A percentile compares a stretch with the other conserved stretches of the same genome.
These are phyloP conservation scores for Caenorhabditis becei DNA, from an alignment of 2,888 invertebrate species.

Conservation along the genomic window DNA sequence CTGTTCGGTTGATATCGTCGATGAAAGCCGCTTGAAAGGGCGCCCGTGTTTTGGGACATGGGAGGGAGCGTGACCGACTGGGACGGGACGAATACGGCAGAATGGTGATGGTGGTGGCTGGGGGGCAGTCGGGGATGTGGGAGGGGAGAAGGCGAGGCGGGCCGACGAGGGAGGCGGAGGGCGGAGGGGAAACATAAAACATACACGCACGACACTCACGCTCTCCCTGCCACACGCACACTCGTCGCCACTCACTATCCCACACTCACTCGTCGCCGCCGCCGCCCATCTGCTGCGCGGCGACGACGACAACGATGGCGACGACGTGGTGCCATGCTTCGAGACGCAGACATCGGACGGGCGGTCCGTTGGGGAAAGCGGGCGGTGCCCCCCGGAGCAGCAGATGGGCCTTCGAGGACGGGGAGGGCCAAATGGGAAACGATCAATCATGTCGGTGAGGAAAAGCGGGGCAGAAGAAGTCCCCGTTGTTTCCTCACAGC, in stretches of 20 bases:
- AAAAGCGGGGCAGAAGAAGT: constrained; percentile 15
- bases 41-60: neutral
- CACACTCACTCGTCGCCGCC: constrained; percentile 17
- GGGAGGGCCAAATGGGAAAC: constrained; percentile 50
- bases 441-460: constrained; percentile 49
- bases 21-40: constrained; percentile 46
- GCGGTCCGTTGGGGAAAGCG: constrained; percentile 11
- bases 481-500: neutral
- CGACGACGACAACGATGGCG: constrained; percentile 20
- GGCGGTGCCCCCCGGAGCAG: constrained; percentile 27
- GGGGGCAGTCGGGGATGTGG: constrained; percentile 5
- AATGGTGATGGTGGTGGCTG: constrained; percentile 9
- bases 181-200: constrained; percentile 26
- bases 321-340: constrained; percentile 25
- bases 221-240: constrained; percentile 22
- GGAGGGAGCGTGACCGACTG: neutral
- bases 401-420: constrained; percentile 29
- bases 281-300: constrained; percentile 28
- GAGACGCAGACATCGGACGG: constrained; percentile 17
- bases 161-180: constrained; percentile 20
- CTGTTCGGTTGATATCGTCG: constrained; percentile 37
- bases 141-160: constrained; percentile 19
- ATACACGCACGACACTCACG: constrained; percentile 16
- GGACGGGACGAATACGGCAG: constrained; percentile 14
- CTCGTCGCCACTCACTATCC: constrained; percentile 20